Percentiles rank a stretch among this genome's conserved stretches.
phyloP scores from a whole-genome alignment of 1,140 invertebrate genomes.

The Atopsyche davidsoni region DNA sequence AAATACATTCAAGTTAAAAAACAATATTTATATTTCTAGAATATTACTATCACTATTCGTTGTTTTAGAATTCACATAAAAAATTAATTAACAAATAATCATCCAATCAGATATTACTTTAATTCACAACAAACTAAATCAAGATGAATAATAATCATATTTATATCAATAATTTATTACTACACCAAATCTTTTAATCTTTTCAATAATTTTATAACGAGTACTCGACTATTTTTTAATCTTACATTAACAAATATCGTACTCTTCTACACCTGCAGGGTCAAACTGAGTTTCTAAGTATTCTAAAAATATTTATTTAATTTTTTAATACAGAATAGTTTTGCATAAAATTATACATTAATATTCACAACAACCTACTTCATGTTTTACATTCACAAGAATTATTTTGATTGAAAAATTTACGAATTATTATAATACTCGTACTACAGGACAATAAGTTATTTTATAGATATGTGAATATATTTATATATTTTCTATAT shows the following conservation, averaged over 20 bases:
- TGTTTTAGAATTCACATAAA: not conserved
- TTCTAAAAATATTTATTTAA: not conserved
- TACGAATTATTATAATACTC: too few relatives aligned
- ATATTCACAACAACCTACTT: too few relatives aligned
- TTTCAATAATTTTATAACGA: constrained; percentile 1
- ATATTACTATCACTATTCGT: not conserved
- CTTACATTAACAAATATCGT: not conserved
- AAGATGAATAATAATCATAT: not conserved
- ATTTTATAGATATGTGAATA: too few relatives aligned
- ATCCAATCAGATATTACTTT: not conserved
- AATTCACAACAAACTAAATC: not conserved
- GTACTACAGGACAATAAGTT: too few relatives aligned
- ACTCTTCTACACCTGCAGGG: not conserved
- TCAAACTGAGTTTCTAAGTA: not conserved
- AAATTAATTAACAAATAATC: not conserved
- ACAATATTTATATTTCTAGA: too few relatives aligned
- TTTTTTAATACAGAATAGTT: not conserved
- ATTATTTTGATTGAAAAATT: too few relatives aligned
- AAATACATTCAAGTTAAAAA: not conserved
- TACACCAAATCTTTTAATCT: not conserved
- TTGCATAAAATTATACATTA: too few relatives aligned
- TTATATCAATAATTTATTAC: not conserved
- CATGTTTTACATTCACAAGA: too few relatives aligned
- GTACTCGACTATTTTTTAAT: not conserved
- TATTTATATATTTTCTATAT: too few relatives aligned